A percentile compares a stretch with the other conserved stretches of the same genome.
phyloP scores from a whole-genome alignment of 23 tunicate species.

The Phallusia fumigata region DNA sequence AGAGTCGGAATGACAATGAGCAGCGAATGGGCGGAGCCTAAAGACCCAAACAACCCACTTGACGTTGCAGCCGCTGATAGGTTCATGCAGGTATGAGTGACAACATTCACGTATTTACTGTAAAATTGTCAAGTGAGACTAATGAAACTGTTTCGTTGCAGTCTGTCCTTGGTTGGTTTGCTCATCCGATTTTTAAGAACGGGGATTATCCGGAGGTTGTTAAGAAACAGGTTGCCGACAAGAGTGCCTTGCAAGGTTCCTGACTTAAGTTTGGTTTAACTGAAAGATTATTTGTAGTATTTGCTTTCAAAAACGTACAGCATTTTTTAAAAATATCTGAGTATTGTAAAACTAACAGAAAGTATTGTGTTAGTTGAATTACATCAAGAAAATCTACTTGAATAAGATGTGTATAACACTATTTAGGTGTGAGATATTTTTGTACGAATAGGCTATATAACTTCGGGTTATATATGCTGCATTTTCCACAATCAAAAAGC shows the following conservation, averaged over 20 bases:
- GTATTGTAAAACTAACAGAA: no score
- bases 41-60: constrained; percentile 73
- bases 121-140: background rate
- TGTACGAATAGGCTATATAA: no score
- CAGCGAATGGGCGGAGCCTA: constrained; percentile 95
- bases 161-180: constrained; percentile 98
- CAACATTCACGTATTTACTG: background rate
- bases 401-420: no score
- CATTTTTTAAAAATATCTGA: no score
- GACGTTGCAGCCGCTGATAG: constrained; percentile 93
- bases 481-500: no score
- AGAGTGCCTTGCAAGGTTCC: constrained; percentile 65
- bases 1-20: constrained; percentile 91
- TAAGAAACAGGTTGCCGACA: constrained; percentile 71
- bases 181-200: constrained; percentile 96
- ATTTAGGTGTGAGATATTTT: no score
- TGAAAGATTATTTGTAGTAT: background rate
- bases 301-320: background rate
- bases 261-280: no score
- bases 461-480: no score
- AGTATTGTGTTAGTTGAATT: no score
- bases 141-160: constrained; percentile 9
- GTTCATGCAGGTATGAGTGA: constrained; percentile 67
- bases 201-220: constrained; percentile 96
- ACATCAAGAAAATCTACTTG: no score